These are phyloP conservation scores for Phylloscopus collybita DNA, from an alignment of 2,797 vertebrate species.

Conservation along the genomic window DNA sequence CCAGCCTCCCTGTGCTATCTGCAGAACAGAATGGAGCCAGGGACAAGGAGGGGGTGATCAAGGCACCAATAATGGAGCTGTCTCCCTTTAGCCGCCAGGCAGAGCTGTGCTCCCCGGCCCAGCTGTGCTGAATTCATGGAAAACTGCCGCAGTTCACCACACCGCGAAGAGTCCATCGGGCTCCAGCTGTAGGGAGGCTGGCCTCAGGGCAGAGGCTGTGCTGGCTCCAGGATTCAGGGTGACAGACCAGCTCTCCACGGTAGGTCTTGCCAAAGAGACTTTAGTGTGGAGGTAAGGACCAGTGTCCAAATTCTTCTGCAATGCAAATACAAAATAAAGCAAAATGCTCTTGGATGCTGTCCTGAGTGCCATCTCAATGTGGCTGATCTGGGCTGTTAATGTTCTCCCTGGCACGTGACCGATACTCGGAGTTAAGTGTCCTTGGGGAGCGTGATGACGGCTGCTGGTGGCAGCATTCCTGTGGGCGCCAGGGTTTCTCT, in stretches of 20 bases:
- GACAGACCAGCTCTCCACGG: accelerated
- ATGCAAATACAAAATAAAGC: background rate
- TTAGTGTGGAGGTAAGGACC: background rate
- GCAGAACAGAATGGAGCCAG: background rate
- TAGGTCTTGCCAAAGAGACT: background rate
- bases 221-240: background rate
- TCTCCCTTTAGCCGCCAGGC: background rate
- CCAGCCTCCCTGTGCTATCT: background rate
- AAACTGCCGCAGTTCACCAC: background rate
- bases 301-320: background rate
- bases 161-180: background rate
- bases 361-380: accelerated
- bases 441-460: background rate
- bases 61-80: background rate
- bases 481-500: conserved; percentile 17
- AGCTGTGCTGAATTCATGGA: background rate
- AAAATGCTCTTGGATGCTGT: background rate
- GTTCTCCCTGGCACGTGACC: background rate
- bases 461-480: conserved; percentile 53
- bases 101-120: background rate
- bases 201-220: background rate
- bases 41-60: background rate
- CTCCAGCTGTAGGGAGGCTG: background rate
- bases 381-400: background rate
- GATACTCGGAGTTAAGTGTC: background rate